Percentiles rank a stretch among this genome's conserved stretches.
phyloP scores from a whole-genome alignment of 2,113 vertebrate genomes.

The Aspiorhynchus laticeps region DNA sequence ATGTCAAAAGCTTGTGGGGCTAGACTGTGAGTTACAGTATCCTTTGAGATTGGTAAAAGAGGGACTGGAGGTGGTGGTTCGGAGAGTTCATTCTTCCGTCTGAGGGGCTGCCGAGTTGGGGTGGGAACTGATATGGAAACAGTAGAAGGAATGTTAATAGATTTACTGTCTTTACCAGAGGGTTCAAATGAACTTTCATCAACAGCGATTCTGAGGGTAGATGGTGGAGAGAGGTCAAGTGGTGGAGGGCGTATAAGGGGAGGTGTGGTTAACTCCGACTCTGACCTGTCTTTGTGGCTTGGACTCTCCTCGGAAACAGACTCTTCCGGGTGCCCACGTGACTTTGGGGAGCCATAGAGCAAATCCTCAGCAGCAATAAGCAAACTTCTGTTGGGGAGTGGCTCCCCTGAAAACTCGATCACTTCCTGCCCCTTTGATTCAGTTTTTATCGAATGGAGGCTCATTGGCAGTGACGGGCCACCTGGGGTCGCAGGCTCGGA shows the following conservation, averaged over 20 bases:
- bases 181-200: slow-evolving; percentile 64
- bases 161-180: slow-evolving; percentile 70
- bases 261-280: slow-evolving; percentile 65
- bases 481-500: slow-evolving; percentile 63
- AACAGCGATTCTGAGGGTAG: slow-evolving; percentile 67
- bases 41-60: slow-evolving; percentile 72
- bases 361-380: slow-evolving; percentile 71
- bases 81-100: slow-evolving; percentile 82
- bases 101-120: slow-evolving; percentile 78
- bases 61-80: slow-evolving; percentile 61
- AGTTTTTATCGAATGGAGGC: slow-evolving; percentile 65
- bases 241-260: slow-evolving; percentile 68
- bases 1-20: slow-evolving; percentile 83
- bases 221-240: slow-evolving; percentile 75
- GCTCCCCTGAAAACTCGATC: slow-evolving; percentile 57
- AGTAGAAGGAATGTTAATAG: slow-evolving; percentile 62
- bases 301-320: slow-evolving; percentile 38
- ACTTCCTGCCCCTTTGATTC: slow-evolving; percentile 55
- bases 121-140: slow-evolving; percentile 53
- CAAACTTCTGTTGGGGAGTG: slow-evolving; percentile 63
- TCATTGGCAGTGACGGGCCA: slow-evolving; percentile 62
- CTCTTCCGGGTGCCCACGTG: slow-evolving; percentile 62
- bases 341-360: slow-evolving; percentile 67
- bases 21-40: slow-evolving; percentile 65
- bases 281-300: slow-evolving; percentile 62